Conservation (phyloP, 2,797 vertebrate species). For the Gallinago stenura region DNA sequence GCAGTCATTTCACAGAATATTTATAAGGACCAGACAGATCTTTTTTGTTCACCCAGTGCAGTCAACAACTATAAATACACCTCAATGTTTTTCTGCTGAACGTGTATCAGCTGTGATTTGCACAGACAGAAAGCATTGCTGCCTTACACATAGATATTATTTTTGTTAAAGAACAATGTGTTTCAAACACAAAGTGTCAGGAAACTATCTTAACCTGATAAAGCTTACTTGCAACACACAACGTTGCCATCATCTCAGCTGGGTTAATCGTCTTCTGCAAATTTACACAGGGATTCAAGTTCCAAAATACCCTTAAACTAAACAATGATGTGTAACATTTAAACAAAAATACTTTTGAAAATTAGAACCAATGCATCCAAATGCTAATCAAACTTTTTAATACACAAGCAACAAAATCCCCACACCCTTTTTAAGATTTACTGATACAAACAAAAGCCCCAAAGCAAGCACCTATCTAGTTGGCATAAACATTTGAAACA, state of each 20-base stretch:
- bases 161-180: too few relatives aligned
- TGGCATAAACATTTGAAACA: constrained; percentile 78
- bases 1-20: neutral
- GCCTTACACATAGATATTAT: neutral
- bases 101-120: neutral
- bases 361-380: neutral
- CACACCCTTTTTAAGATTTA: neutral
- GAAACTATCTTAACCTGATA: neutral
- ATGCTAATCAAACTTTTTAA: neutral
- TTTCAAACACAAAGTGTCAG: neutral
- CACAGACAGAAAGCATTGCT: neutral
- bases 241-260: neutral
- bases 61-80: neutral
- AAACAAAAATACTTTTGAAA: neutral
- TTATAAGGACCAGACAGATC: neutral
- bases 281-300: neutral
- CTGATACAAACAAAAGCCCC: neutral
- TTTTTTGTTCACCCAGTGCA: neutral
- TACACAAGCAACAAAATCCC: neutral
- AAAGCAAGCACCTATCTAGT: constrained; percentile 5
- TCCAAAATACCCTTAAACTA: neutral
- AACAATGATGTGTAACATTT: neutral
- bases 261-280: neutral
- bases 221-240: neutral
- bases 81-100: neutral